Base-by-base conservation (phyloP, 2,113 vertebrate genomes). In the Crotalus horridus region DNA sequence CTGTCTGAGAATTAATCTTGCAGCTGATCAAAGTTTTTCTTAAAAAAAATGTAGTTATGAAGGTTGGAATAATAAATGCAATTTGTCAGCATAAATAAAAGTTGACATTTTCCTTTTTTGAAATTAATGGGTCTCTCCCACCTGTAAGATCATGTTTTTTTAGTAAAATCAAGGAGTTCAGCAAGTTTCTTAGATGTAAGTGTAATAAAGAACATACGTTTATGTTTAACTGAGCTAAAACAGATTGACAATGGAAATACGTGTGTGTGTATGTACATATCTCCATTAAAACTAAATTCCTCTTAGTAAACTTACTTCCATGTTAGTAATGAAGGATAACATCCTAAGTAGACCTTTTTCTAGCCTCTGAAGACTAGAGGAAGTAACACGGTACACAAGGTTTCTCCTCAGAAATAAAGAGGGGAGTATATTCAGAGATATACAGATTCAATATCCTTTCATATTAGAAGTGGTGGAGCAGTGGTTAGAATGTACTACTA, bases 1-100 rank as follows among this genome's bases (percentile, higher is more conserved):
- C 58, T 88, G 9, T 43, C 39, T 74, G 91, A 9, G 64, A 95
- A 39, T 92, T 93, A 85, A 56, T 95, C 92, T 94, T 64, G 48
- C 29, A 92, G 64, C 92, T 94, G 46, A 26, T 93, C 53, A 94
- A 88, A 29, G 93, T 85, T 96, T 46, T 93, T 94, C 88, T 94
- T 81, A 33, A 13, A n/a, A 51, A n/a, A 51, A 59, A 92, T 94
- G 43, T 55, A 86, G 90, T 93, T 88, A 69, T 20, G 1, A 9
- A 58, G 91, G 95, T 95, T 95, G 94, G 94, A 97, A 96, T 95
- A 95, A 96, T 92, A 96, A 96, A 96, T 94, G 89, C 26, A 94
- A 95, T 95, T 96, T 96, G 92, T 95, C 94, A 90, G 91, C 91
- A 95, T 92, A 92, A 92, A 96, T 93, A 93, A 94, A 96, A 90